Percentiles rank a stretch among this genome's conserved stretches.
phyloP scores from a whole-genome alignment of 2,113 vertebrate species.

The Anseranas semipalmata region DNA sequence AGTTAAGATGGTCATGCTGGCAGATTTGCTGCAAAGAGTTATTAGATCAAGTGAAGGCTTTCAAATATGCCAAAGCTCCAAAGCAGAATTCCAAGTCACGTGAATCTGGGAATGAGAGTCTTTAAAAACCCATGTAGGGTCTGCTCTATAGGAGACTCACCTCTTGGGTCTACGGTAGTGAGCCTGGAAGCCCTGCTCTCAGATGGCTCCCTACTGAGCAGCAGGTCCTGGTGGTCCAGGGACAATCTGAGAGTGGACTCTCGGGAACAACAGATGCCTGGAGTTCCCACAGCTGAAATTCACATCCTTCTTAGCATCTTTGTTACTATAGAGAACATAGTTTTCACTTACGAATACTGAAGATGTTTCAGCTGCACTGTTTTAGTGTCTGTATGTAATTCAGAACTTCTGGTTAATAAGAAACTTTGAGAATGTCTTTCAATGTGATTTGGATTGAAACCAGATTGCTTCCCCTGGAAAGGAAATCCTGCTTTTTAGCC shows the following conservation, averaged over 20 bases:
- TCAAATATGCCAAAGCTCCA: neutral
- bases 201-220: neutral
- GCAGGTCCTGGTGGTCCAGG: neutral
- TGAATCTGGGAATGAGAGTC: neutral
- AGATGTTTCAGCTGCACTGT: neutral
- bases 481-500: constrained; percentile 18
- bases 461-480: neutral
- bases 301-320: constrained; percentile 40
- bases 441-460: constrained; percentile 8
- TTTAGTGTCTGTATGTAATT: neutral
- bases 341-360: neutral
- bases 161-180: neutral
- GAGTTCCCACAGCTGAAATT: constrained; percentile 56
- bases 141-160: neutral
- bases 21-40: neutral
- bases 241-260: neutral
- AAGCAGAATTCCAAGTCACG: neutral
- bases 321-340: neutral
- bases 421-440: neutral
- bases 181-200: neutral
- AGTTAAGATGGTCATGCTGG: neutral
- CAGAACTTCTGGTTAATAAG: neutral
- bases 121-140: neutral
- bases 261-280: constrained; percentile 22
- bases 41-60: constrained; percentile 19